A percentile compares a stretch with the other conserved stretches of the same genome.
These are phyloP conservation scores for Leptobrachium leishanense DNA, from an alignment of 2,113 vertebrate genomes.

Conservation along the genomic window DNA sequence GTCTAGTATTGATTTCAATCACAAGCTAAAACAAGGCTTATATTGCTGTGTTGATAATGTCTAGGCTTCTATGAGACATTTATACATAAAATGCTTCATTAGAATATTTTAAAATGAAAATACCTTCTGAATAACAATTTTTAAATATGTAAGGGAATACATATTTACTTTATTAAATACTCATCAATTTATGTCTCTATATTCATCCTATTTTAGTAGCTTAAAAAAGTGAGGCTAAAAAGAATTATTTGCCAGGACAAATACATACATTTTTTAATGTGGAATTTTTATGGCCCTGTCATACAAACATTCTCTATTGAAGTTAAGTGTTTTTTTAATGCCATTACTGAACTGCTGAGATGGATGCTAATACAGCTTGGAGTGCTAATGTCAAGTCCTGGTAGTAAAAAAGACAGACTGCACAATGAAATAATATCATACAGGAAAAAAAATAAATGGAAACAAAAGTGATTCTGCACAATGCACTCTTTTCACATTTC, in stretches of 20 bases:
- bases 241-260: slow-evolving; percentile 76
- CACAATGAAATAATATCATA: slow-evolving; percentile 78
- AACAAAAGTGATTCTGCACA: not conserved
- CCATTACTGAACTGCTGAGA: slow-evolving; percentile 80
- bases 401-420: slow-evolving; percentile 87
- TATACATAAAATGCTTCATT: not conserved
- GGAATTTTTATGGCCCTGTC: slow-evolving; percentile 80
- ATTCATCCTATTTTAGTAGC: slow-evolving; percentile 19
- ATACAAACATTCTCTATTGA: slow-evolving; percentile 80
- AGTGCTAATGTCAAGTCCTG: slow-evolving; percentile 82
- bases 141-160: not conserved
- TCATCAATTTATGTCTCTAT: slow-evolving; percentile 11
- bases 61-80: not conserved
- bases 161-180: not conserved
- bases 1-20: too few relatives aligned
- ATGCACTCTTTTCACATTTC: not conserved
- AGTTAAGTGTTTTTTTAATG: slow-evolving; percentile 88
- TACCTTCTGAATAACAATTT: not conserved
- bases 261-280: slow-evolving; percentile 74
- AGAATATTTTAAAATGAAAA: not conserved
- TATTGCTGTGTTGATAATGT: not conserved
- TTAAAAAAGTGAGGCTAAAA: slow-evolving; percentile 40
- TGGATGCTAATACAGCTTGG: slow-evolving; percentile 81
- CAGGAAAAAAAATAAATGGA: not conserved
- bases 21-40: not conserved